Evolutionary conservation across 2,888 invertebrate genomes (phyloP).

Genomic region (Drosophila fungiperda): DNA sequence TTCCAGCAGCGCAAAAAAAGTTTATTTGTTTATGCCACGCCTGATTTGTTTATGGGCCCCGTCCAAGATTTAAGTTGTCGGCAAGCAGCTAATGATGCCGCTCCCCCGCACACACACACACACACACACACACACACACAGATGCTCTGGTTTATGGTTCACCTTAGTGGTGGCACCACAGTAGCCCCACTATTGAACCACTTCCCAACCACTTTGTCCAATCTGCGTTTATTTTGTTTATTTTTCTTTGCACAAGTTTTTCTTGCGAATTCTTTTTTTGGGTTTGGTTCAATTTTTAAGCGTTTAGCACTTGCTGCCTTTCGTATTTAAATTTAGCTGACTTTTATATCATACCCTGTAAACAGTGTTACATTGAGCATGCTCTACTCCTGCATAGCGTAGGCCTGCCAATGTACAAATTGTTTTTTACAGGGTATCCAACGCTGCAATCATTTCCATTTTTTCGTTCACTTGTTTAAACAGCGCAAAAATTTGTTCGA

Average conservation of each 20-base stretch:
- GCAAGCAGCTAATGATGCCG: slow-evolving; percentile 53
- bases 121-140: not conserved
- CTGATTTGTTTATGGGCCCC: slow-evolving; percentile 72
- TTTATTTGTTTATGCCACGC: slow-evolving; percentile 73
- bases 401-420: not conserved
- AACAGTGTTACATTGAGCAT: not conserved
- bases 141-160: not conserved
- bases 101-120: slow-evolving; percentile 29
- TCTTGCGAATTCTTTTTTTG: slow-evolving; percentile 63
- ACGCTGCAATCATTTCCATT: not conserved
- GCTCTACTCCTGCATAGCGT: not conserved
- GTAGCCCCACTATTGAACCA: slow-evolving; percentile 31
- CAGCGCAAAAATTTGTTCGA: slow-evolving; percentile 14
- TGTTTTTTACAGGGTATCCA: slow-evolving; percentile 6
- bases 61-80: slow-evolving; percentile 7
- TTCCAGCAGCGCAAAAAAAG: slow-evolving; percentile 52
- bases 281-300: slow-evolving; percentile 30
- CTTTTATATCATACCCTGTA: slow-evolving; percentile 14
- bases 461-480: slow-evolving; percentile 24
- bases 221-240: slow-evolving; percentile 44
- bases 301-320: slow-evolving; percentile 49
- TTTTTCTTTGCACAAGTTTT: slow-evolving; percentile 46
- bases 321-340: slow-evolving; percentile 8
- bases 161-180: slow-evolving; percentile 26
- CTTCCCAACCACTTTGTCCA: slow-evolving; percentile 29